Evolutionary conservation across 2,113 vertebrate genomes (phyloP).

Genomic region (Trachemys scripta): DNA sequence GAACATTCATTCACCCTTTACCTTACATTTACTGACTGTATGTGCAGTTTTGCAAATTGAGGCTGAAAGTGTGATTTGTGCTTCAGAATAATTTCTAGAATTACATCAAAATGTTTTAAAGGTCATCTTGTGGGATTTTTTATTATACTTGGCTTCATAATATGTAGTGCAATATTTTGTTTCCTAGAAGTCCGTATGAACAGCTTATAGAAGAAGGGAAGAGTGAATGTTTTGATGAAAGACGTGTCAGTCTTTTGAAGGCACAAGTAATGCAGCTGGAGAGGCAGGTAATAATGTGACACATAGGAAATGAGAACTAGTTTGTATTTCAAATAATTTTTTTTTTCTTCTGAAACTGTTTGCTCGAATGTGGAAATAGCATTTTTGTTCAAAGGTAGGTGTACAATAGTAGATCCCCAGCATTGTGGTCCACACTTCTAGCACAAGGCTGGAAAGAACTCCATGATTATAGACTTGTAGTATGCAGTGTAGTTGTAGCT

Average conservation of each 20-base stretch:
- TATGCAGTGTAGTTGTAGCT: not conserved
- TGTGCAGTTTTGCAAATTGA: not conserved
- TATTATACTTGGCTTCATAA: not conserved
- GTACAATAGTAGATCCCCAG: not conserved
- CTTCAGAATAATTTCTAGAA: not conserved
- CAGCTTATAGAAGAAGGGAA: conserved; percentile 70
- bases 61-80: not conserved
- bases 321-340: not conserved
- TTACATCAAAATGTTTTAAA: not conserved
- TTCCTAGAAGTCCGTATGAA: conserved; percentile 72
- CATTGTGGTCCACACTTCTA: not conserved
- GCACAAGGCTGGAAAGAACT: not conserved
- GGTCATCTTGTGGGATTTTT: not conserved
- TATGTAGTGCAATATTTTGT: not conserved
- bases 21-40: not conserved
- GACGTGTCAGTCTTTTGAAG: conserved; percentile 70
- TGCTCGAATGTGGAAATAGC: not conserved
- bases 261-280: conserved; percentile 69
- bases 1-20: not conserved
- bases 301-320: not conserved
- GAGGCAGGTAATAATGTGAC: conserved; percentile 64
- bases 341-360: not conserved
- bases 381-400: not conserved
- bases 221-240: conserved; percentile 77
- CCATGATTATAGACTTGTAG: too few relatives aligned